Conservation (phyloP, 2,113 vertebrate species). For the Naja naja region DNA sequence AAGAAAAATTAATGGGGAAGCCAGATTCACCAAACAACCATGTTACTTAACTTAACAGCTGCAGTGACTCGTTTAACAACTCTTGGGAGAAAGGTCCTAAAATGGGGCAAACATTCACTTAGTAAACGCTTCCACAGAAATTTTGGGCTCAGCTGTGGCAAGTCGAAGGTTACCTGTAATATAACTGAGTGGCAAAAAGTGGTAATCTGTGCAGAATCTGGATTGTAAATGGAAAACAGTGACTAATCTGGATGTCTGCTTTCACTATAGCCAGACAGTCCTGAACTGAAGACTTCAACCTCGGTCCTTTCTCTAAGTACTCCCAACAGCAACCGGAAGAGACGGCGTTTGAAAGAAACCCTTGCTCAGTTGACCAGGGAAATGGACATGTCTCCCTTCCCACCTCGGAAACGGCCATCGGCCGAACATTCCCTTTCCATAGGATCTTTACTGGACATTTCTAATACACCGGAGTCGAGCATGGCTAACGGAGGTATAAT, state of each 20-base stretch:
- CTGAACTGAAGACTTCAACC: constrained; percentile 92
- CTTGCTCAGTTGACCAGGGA: constrained; percentile 91
- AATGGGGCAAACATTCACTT: not conserved
- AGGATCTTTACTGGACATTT: constrained; percentile 92
- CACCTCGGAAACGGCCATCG: constrained; percentile 89
- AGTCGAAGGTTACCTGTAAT: not conserved
- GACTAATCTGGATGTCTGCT: constrained; percentile 36
- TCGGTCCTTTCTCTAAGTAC: constrained; percentile 91
- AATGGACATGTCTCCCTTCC: constrained; percentile 88
- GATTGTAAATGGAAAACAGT: not conserved
- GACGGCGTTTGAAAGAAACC: constrained; percentile 88
- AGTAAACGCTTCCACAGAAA: not conserved
- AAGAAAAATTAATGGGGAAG: not conserved
- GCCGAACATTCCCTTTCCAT: constrained; percentile 92
- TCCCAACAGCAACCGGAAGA: constrained; percentile 91
- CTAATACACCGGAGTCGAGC: constrained; percentile 90
- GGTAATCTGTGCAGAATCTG: not conserved
- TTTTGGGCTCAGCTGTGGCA: not conserved
- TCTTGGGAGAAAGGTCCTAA: not conserved
- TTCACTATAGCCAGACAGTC: constrained; percentile 80
- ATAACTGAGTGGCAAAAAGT: not conserved
- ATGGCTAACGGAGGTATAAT: constrained; percentile 76
- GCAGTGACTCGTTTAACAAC: not conserved
- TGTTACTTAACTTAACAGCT: not conserved
- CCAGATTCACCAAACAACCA: not conserved